Conservation (phyloP, 2,797 vertebrate genomes). For the Sebastes jordani region DNA sequence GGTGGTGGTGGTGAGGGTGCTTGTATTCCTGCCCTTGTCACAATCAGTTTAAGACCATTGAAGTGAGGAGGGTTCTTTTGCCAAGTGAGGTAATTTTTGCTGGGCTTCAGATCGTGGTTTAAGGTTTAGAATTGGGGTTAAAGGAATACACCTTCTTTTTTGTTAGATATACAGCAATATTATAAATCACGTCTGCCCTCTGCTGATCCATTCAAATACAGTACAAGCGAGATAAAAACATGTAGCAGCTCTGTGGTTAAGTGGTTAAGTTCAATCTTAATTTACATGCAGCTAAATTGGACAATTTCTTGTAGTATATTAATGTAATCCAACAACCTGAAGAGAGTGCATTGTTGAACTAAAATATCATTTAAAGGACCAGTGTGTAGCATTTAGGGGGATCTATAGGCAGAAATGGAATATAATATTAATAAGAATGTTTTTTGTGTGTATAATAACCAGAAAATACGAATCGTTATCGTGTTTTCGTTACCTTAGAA, state of each 20-base stretch:
- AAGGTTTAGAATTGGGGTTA: not conserved
- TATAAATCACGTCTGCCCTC: not conserved
- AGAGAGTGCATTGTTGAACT: not conserved
- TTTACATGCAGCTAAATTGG: not conserved
- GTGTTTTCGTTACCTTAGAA: too few relatives aligned
- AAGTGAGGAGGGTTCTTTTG: constrained; percentile 17
- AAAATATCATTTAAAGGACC: not conserved
- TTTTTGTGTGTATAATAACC: too few relatives aligned
- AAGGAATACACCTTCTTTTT: not conserved
- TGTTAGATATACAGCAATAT: not conserved
- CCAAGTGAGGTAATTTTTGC: constrained; percentile 19
- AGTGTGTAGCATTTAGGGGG: too few relatives aligned
- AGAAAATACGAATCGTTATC: too few relatives aligned
- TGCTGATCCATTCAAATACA: not conserved
- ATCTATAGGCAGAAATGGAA: too few relatives aligned
- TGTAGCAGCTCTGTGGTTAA: not conserved
- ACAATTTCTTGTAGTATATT: not conserved
- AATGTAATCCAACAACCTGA: not conserved
- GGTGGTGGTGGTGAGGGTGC: not conserved
- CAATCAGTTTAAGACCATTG: constrained; percentile 34
- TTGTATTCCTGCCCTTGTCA: constrained; percentile 29
- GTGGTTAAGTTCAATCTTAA: not conserved
- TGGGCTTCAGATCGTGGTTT: not conserved
- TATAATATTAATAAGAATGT: too few relatives aligned
- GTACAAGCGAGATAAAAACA: not conserved